Base-by-base conservation (phyloP, 2,888 invertebrate genomes). In the Acrocyrtus sp. region DNA sequence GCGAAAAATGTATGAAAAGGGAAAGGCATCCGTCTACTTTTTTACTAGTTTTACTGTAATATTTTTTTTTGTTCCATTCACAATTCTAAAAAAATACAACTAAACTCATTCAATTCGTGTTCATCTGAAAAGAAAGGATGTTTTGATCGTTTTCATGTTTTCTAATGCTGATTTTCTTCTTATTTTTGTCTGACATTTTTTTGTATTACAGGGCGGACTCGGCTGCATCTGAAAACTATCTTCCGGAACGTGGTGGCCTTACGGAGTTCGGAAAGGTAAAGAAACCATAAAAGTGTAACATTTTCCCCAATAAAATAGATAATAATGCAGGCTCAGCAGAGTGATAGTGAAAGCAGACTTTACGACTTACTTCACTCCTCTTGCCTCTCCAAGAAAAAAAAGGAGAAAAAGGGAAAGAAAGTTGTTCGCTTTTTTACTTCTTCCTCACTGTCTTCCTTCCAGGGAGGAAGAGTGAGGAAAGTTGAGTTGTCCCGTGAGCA, bases 231-330 rank as follows among this genome's bases (percentile, higher is more conserved):
- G 81, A 81, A 62, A 77, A 79, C 68, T 76, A 74, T 61, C 74
- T 80, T 39, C 81, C 81, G 48, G 80, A 79, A 68, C 76, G 79
- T 54, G 79, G 79, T 54, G 81, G 81, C 60, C 76, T 81, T 53
- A 80, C 81, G 39, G 80, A 79, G 68, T 81, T 81, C 60, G 81
- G 81, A 57, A 80, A 80, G 79, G 81, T 81, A 72, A 72, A 48
- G 60, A 41, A 19, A 3, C 17, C 12, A 34, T 10, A 43, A 15
- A 45, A 19, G 17, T 45, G 8, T 63, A 62, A 63, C 51, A 69
- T 61, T 63, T n/a, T n/a, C n/a, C 70, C 47, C 62, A 57, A 69
- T 69, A 69, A 69, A 69, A 61, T 61, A 69, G 68, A 70, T 70
- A 72, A 63, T 72, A 57, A 63, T 70, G 62, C 63, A 63, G 62